phyloP scores from a whole-genome alignment of 2,888 invertebrate species.

The Oxystoma pomonae region DNA sequence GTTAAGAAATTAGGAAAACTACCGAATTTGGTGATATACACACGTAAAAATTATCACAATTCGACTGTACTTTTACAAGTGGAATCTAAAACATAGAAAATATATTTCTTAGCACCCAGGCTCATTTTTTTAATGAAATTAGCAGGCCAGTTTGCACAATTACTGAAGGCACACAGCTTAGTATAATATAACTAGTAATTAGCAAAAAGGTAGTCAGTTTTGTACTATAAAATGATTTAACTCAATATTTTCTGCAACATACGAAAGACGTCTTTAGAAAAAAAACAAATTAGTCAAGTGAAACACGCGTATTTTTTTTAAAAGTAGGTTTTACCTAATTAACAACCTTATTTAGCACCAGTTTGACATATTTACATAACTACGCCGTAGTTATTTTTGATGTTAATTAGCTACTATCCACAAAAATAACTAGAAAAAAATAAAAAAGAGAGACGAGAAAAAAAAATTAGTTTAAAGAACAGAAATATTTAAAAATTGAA shows the following conservation, averaged over 20 bases:
- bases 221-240: constrained; percentile 52
- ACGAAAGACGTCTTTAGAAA: constrained; percentile 26
- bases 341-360: not conserved
- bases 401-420: not conserved
- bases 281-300: constrained; percentile 11
- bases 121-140: constrained; percentile 46
- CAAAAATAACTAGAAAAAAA: not conserved
- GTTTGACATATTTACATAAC: not conserved
- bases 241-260: constrained; percentile 45
- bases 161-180: constrained; percentile 79
- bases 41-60: not conserved
- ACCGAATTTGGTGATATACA: not conserved
- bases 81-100: constrained; percentile 40
- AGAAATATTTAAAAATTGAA: too few species aligned
- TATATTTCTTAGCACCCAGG: constrained; percentile 48
- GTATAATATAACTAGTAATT: constrained; percentile 51
- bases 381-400: not conserved
- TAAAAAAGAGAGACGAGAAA: not conserved
- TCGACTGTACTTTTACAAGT: constrained; percentile 28
- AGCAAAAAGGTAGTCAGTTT: constrained; percentile 48
- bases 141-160: constrained; percentile 60
- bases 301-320: not conserved
- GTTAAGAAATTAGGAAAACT: too few species aligned
- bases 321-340: not conserved
- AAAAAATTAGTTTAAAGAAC: too few species aligned